These are phyloP conservation scores for Conus betulinus DNA, from an alignment of 1,140 invertebrate genomes.

Conservation along the genomic window DNA sequence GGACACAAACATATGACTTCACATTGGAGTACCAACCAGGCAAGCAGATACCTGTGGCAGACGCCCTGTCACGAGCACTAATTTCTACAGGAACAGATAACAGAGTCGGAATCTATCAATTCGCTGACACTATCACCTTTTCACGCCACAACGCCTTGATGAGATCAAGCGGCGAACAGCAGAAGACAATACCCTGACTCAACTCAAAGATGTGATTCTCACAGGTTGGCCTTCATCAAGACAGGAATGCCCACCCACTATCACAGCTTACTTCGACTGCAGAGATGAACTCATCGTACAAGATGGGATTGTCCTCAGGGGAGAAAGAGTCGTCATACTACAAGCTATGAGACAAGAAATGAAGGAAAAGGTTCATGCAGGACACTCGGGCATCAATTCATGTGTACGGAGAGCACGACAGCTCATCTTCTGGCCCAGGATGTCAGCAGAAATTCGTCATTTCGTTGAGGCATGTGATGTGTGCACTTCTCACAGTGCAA, in stretches of 20 bases:
- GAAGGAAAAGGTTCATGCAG: background rate
- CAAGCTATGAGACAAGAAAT: background rate
- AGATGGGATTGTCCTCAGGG: constrained; percentile 52
- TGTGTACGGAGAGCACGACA: background rate
- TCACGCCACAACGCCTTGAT: background rate
- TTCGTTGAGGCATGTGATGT: too few relatives aligned
- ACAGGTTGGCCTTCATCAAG: constrained; percentile 36
- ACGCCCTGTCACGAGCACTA: constrained; percentile 12
- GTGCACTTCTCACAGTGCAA: too few relatives aligned
- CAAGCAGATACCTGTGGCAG: constrained; percentile 5
- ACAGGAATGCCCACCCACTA: background rate
- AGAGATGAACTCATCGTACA: constrained; percentile 49
- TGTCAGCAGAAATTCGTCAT: too few relatives aligned
- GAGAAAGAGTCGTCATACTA: constrained; percentile 48
- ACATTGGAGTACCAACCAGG: constrained; percentile 14
- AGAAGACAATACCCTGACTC: background rate
- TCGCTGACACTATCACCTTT: background rate
- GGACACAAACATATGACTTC: constrained; percentile 23
- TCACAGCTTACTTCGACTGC: constrained; percentile 40
- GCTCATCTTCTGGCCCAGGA: too few relatives aligned
- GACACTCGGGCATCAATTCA: constrained; percentile 7
- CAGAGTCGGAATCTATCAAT: background rate
- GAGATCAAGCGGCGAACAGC: constrained; percentile 19
- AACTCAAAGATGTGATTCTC: background rate
- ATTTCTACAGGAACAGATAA: background rate